Conservation (phyloP, 2,888 invertebrate genomes). For the Liopterus haemorrhoidalis region DNA sequence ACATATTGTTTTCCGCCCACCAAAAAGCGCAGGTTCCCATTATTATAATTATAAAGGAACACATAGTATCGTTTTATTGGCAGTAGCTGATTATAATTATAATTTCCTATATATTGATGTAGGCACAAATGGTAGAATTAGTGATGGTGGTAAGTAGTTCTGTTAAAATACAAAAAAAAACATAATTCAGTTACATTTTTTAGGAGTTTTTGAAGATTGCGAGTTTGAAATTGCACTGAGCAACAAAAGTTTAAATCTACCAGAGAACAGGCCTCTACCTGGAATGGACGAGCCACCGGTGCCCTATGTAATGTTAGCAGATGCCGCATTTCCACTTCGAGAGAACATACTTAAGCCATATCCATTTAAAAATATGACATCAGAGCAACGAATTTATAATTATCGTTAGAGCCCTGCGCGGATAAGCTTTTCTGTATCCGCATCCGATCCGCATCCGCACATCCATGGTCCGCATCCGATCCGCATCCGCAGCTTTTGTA, state of each 20-base stretch:
- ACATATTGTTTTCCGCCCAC: not conserved
- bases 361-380: not conserved
- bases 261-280: no score
- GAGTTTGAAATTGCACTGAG: not conserved
- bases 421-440: no score
- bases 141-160: constrained; percentile 1
- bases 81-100: not conserved
- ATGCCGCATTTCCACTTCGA: no score
- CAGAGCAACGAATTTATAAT: not conserved
- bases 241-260: no score
- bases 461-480: no score
- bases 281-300: no score
- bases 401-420: no score
- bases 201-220: not conserved
- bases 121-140: constrained; percentile 2
- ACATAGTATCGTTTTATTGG: constrained; percentile 4
- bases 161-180: no score
- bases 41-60: constrained; percentile 10
- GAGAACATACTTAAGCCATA: not conserved
- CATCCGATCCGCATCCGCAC: no score
- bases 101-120: constrained; percentile 5
- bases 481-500: no score
- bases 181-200: no score
- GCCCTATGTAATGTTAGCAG: no score
- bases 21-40: not conserved